Conservation (phyloP, 1,140 invertebrate genomes). For the Paraescarpia echinospica region DNA sequence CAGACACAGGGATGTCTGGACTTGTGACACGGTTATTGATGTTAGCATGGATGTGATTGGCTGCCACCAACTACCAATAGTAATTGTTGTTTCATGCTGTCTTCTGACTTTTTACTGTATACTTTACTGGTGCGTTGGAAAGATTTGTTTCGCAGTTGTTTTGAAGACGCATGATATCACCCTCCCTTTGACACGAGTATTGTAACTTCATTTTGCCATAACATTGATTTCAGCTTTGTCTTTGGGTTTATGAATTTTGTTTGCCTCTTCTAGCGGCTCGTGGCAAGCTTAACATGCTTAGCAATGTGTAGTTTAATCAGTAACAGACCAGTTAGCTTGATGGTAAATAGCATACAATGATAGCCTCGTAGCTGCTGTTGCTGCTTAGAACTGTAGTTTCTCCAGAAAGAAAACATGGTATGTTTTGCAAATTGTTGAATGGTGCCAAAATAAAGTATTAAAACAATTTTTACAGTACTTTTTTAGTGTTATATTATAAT, state of each 20-base stretch:
- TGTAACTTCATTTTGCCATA: background rate
- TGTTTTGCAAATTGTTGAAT: background rate
- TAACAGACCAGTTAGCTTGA: background rate
- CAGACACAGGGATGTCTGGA: background rate
- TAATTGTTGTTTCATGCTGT: background rate
- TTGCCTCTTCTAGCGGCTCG: background rate
- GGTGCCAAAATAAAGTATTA: background rate
- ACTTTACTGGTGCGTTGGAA: background rate
- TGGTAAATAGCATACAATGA: background rate
- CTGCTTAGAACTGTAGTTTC: background rate
- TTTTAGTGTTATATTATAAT: background rate
- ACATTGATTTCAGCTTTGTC: background rate
- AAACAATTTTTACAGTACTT: background rate
- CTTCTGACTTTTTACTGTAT: background rate
- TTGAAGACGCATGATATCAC: background rate
- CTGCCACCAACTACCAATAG: background rate
- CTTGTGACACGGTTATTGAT: background rate
- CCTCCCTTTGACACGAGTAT: background rate
- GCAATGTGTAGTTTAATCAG: background rate
- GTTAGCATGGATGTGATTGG: background rate
- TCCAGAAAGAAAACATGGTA: too few relatives aligned
- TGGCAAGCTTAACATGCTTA: background rate
- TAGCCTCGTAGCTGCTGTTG: background rate
- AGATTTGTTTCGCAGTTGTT: background rate
- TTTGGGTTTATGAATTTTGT: background rate